phyloP scores from a whole-genome alignment of 1,140 invertebrate species.

The Neocloeon triangulifer region DNA sequence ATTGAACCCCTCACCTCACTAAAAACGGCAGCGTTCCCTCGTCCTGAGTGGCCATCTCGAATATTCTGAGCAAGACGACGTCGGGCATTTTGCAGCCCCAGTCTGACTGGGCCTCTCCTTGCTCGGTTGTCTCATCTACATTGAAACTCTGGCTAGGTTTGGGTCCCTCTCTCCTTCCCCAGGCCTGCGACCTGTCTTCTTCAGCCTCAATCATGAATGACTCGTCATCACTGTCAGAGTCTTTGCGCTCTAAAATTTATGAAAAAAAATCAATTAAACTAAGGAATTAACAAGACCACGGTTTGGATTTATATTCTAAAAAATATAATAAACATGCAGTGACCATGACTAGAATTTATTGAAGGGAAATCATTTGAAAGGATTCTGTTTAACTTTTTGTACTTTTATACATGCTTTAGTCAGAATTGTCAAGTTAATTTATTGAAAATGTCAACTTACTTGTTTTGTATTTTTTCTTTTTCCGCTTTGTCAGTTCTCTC shows the following conservation, averaged over 20 bases:
- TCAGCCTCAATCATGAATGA: background rate
- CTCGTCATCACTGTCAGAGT: background rate
- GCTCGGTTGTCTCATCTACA: constrained; percentile 16
- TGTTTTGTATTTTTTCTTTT: constrained; percentile 7
- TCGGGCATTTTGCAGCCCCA: constrained; percentile 36
- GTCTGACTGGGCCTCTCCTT: constrained; percentile 25
- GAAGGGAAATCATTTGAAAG: no score
- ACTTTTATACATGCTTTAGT: no score
- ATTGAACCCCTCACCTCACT: constrained; percentile 27
- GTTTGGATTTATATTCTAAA: no score
- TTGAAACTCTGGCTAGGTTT: background rate
- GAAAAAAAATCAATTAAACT: no score
- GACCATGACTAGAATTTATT: no score
- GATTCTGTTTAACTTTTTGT: no score
- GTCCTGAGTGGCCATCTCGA: constrained; percentile 32
- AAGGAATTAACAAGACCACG: no score
- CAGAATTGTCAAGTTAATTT: no score
- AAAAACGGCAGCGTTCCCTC: constrained; percentile 49
- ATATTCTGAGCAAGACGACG: constrained; percentile 42
- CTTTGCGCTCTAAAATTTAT: background rate
- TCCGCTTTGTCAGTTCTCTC: constrained; percentile 9
- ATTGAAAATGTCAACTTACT: no score
- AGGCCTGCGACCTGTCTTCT: constrained; percentile 3
- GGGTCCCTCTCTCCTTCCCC: background rate
- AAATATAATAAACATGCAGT: no score